Percentiles rank a stretch among this genome's conserved stretches.
Conservation (phyloP, 2,888 invertebrate genomes). For the Lithophane semibrunnea region DNA sequence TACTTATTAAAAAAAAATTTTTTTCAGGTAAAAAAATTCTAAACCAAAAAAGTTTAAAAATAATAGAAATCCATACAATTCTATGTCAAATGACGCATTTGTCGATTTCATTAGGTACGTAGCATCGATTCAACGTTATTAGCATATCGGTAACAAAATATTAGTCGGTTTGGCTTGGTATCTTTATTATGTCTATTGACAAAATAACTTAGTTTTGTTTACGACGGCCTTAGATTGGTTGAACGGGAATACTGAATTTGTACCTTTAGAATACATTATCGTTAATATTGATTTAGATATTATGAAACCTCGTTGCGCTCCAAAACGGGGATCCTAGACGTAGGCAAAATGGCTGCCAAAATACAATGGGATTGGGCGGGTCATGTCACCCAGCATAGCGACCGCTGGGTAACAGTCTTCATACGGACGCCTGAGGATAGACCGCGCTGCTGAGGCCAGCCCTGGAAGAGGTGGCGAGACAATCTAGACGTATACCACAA, state of each 20-base stretch:
- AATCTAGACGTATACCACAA: too few species aligned
- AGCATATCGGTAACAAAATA: constrained; percentile 58
- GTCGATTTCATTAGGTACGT: constrained; percentile 25
- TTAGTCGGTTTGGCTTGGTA: constrained; percentile 40
- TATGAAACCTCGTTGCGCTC: not conserved
- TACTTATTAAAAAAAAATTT: too few species aligned
- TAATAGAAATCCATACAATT: not conserved
- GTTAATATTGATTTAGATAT: constrained; percentile 22
- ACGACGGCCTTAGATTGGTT: constrained; percentile 26
- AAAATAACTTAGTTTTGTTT: constrained; percentile 63
- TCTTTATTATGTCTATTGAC: constrained; percentile 63
- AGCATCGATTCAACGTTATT: constrained; percentile 45
- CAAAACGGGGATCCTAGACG: too few species aligned
- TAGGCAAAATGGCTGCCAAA: too few species aligned
- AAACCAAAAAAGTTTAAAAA: too few species aligned
- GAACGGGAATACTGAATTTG: constrained; percentile 11
- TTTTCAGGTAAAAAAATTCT: too few species aligned
- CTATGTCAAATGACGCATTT: constrained; percentile 28
- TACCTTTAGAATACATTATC: constrained; percentile 32
- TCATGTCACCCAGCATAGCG: too few species aligned
- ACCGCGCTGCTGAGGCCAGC: too few species aligned
- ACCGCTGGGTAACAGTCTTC: too few species aligned
- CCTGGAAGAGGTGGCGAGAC: too few species aligned
- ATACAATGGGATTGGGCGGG: too few species aligned
- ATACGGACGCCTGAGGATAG: too few species aligned